Evolutionary conservation across 2,888 invertebrate species (phyloP).

Genomic region (Neoscelio sp.): DNA sequence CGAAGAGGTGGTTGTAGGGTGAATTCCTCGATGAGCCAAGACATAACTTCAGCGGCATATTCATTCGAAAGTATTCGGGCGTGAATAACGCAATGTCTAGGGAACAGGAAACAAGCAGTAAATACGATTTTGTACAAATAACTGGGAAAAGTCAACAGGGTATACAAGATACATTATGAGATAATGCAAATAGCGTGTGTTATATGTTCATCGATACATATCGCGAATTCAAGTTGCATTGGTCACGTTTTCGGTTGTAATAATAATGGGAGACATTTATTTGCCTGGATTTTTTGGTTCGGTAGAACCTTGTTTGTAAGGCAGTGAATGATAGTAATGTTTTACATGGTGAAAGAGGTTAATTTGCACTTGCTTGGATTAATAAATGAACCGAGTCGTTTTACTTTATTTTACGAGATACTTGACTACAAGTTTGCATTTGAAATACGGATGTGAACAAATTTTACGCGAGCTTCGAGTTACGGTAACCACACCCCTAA

Average conservation of each 20-base stretch:
- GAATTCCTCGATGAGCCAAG: constrained; percentile 61
- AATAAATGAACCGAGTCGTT: no score
- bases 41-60: constrained; percentile 65
- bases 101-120: constrained; percentile 65
- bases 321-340: no score
- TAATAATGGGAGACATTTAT: no score
- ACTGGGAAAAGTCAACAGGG: constrained; percentile 60
- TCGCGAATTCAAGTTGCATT: constrained; percentile 44
- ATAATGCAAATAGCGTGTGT: constrained; percentile 61
- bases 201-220: constrained; percentile 60
- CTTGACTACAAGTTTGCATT: no score
- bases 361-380: no score
- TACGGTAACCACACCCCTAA: no score
- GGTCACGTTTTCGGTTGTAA: constrained; percentile 46
- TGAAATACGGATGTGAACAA: no score
- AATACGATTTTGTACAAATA: constrained; percentile 67
- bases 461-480: no score
- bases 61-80: constrained; percentile 66
- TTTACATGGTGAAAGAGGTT: no score
- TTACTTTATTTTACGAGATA: no score
- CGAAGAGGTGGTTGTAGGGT: constrained; percentile 60
- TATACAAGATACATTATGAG: constrained; percentile 54
- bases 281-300: no score
- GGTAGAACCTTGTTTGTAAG: no score
- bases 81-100: constrained; percentile 65